phyloP scores from a whole-genome alignment of 1,140 invertebrate genomes.

The Psix sp. region DNA sequence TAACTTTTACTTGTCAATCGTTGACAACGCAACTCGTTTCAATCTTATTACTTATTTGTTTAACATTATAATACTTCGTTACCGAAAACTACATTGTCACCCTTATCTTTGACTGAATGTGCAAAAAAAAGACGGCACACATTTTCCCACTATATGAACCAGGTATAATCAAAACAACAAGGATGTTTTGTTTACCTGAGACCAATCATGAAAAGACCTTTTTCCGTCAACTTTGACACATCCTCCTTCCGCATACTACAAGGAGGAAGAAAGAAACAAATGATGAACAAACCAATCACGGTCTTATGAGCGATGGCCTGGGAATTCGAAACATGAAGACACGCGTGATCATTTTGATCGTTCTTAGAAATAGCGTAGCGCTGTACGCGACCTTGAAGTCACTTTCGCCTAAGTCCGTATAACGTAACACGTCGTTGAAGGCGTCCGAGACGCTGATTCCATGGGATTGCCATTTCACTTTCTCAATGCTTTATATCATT shows the following conservation, averaged over 20 bases:
- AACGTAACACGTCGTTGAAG: slow-evolving; percentile 59
- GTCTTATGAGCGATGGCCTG: slow-evolving; percentile 15
- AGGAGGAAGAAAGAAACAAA: slow-evolving; percentile 11
- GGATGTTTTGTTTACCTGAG: slow-evolving; percentile 12
- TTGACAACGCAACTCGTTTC: too few species aligned
- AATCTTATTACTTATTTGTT: too few species aligned
- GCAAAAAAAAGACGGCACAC: too few species aligned
- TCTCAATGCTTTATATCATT: slow-evolving; percentile 58
- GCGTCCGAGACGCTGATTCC: slow-evolving; percentile 45
- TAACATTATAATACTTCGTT: too few species aligned
- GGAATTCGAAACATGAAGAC: slow-evolving; percentile 31
- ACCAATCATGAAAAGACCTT: too few species aligned
- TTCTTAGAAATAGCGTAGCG: slow-evolving; percentile 54
- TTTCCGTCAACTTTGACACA: slow-evolving; percentile 17
- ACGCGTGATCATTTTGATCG: slow-evolving; percentile 54
- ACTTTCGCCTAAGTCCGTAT: slow-evolving; percentile 59
- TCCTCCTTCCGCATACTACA: slow-evolving; percentile 32
- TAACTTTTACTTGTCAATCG: too few species aligned
- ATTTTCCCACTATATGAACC: too few species aligned
- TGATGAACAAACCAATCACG: slow-evolving; percentile 8
- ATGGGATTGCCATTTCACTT: slow-evolving; percentile 55
- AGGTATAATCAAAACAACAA: not conserved
- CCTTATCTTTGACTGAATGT: too few species aligned
- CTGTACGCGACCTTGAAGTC: slow-evolving; percentile 52
- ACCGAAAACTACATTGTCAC: too few species aligned